A percentile compares a stretch with the other conserved stretches of the same genome.
phyloP scores from a whole-genome alignment of 2,797 vertebrate genomes.

The Clarias laeviceps region DNA sequence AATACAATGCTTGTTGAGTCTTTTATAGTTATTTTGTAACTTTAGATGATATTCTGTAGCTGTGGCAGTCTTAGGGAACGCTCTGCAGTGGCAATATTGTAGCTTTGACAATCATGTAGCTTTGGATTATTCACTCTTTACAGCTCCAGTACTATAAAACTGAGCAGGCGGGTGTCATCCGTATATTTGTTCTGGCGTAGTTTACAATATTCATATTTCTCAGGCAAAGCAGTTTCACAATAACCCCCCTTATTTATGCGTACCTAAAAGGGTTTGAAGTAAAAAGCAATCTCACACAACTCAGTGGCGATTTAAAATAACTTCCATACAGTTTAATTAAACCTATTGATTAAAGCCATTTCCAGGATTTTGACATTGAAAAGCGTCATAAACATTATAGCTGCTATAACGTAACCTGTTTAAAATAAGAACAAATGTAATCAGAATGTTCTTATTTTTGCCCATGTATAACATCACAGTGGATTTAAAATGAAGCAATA shows the following conservation, averaged over 20 bases:
- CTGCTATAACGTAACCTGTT: not conserved
- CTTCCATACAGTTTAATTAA: not conserved
- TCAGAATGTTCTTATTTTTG: no score
- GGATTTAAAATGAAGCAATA: no score
- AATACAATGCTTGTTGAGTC: not conserved
- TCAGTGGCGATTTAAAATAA: not conserved
- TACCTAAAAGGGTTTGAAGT: not conserved
- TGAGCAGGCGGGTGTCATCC: not conserved
- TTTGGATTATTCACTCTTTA: slow-evolving; percentile 21
- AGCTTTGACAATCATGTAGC: slow-evolving; percentile 68
- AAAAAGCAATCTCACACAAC: not conserved
- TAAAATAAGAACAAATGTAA: no score
- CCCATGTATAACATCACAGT: no score
- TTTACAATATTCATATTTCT: slow-evolving; percentile 29
- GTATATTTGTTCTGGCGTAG: not conserved
- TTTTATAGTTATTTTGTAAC: not conserved
- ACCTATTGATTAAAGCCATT: not conserved
- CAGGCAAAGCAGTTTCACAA: slow-evolving; percentile 14
- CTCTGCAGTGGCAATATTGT: slow-evolving; percentile 71
- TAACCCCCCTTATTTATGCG: not conserved
- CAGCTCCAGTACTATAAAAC: not conserved
- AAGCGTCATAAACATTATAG: not conserved
- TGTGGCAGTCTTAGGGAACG: not conserved
- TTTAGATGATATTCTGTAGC: not conserved
- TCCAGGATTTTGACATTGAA: not conserved